Base-by-base conservation (phyloP, 2,797 vertebrate species). In the Gouania willdenowi region DNA sequence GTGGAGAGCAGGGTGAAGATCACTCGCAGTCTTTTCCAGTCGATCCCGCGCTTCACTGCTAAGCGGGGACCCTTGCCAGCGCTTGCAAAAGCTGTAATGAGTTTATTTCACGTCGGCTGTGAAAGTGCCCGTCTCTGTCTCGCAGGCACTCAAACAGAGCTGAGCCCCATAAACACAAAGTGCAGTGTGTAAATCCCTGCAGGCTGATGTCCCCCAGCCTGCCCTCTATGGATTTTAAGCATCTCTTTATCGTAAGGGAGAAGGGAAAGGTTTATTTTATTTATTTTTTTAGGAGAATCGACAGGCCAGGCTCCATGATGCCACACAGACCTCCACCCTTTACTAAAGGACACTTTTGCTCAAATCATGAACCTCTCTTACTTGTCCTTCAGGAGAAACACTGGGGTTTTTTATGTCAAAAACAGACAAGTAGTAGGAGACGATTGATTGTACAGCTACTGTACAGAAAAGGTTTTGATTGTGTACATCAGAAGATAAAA, bases 101-200 rank as follows among this genome's bases (percentile, higher is more conserved):
- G 73, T 82, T 84, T 82, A 82, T 86, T 85, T 86, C 81, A 83
- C 78, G 83, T 83, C 60, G 56, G 77, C 81, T 77, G 81, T 81
- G 79, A 84, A 84, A 82, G 81, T 81, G 75, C 76, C 71, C 58
- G 63, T 79, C 85, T 82, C 71, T 69, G 77, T 82, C 81, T 84
- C 34, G 30, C 75, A 70, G 63, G 70, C 82, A 83, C 79, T 87
- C 81, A 81, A 77, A 85, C 77, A 77, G 73, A 77, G 77, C 67
- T 53, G 70, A 63, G 66, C 64, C 81, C 79, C 69, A 83, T 85
- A 85, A 86, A 86, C 71, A 81, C 82, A 84, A 81, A 84, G 79
- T 83, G 81, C 71, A 71, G 76, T 40, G 66, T 76, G 74, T 86
- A 87, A 86, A 85, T 84, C 74, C 71, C 67, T 38, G 31, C 55